These are phyloP conservation scores for Girardinichthys multiradiatus DNA, from an alignment of 2,113 vertebrate genomes.

Conservation along the genomic window DNA sequence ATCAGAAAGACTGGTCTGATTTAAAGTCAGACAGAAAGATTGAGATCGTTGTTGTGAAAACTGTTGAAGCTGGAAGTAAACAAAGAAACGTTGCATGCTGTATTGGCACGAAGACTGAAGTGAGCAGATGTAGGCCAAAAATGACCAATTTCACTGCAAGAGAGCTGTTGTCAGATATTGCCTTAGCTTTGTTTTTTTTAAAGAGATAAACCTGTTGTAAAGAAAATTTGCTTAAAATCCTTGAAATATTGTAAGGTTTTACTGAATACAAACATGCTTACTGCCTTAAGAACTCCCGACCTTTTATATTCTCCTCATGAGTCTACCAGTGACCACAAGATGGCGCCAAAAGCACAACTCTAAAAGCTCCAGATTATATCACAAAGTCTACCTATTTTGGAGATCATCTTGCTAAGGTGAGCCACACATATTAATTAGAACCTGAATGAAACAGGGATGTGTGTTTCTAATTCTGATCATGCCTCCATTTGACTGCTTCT, in stretches of 20 bases:
- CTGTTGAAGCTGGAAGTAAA: background rate
- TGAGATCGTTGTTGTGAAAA: no score
- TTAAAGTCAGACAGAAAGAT: no score
- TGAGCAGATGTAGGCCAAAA: background rate
- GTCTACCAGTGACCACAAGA: slow-evolving; percentile 36
- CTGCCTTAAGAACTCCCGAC: background rate
- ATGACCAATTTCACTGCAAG: background rate
- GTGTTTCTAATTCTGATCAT: slow-evolving; percentile 63
- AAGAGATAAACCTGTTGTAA: background rate
- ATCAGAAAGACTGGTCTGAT: no score
- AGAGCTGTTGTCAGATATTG: background rate
- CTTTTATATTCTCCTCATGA: background rate
- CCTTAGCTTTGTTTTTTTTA: background rate
- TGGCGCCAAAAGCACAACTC: slow-evolving; percentile 47
- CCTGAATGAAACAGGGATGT: slow-evolving; percentile 8
- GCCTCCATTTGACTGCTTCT: slow-evolving; percentile 63
- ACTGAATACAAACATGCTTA: background rate
- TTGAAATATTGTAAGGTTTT: background rate
- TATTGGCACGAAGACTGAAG: background rate
- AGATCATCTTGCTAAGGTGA: slow-evolving; percentile 38
- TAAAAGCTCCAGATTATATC: background rate
- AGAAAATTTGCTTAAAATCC: no score
- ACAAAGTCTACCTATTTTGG: background rate
- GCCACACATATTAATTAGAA: background rate
- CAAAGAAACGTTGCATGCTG: background rate